These are phyloP conservation scores for Branchinecta sandiegonensis DNA, from an alignment of 2,888 invertebrate genomes.

Conservation along the genomic window DNA sequence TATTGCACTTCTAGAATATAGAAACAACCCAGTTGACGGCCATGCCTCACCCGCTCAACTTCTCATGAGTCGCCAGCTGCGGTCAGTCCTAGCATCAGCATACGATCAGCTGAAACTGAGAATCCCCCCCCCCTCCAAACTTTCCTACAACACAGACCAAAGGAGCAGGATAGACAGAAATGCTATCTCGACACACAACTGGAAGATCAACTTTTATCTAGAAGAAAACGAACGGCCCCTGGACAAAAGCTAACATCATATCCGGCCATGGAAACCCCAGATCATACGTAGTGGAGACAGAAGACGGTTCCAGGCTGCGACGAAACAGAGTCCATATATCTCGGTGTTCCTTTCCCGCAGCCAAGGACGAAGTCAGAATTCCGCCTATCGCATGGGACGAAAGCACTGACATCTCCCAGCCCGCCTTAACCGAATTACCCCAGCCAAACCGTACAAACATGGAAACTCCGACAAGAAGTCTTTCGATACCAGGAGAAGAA, in stretches of 20 bases:
- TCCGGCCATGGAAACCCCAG: background rate
- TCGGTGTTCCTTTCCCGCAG: background rate
- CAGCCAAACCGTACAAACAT: conserved; percentile 4
- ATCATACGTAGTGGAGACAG: too few relatives aligned
- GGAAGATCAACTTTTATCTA: background rate
- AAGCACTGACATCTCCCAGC: background rate
- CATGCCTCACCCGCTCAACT: background rate
- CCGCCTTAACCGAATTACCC: background rate
- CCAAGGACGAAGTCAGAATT: background rate
- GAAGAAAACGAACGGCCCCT: conserved; percentile 10
- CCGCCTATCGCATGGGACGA: background rate
- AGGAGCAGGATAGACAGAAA: background rate
- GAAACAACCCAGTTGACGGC: background rate
- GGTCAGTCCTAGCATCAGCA: background rate
- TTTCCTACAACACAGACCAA: background rate
- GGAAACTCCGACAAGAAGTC: background rate
- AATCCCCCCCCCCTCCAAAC: background rate
- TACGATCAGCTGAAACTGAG: background rate
- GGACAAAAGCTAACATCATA: background rate
- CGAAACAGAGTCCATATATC: background rate
- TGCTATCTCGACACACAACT: background rate
- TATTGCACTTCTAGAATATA: background rate
- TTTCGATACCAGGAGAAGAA: background rate
- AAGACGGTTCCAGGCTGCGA: background rate
- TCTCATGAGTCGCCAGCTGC: background rate